Evolutionary conservation across 1,140 invertebrate genomes (phyloP), one percentile per base, ranked within the genome.

Genomic region (Meloidogyne exigua): DNA sequence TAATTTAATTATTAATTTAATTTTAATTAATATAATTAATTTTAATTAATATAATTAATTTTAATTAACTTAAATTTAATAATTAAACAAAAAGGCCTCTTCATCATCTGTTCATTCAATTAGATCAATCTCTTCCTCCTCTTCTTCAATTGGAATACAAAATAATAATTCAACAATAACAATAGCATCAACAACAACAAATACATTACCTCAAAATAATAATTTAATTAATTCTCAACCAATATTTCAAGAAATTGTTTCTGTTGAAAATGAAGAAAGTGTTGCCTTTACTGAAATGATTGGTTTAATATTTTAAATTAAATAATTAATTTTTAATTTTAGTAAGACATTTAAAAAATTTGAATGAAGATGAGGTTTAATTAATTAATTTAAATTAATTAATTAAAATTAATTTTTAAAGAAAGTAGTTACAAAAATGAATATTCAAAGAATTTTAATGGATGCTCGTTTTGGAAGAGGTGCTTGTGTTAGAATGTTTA

Each of bases 341-440:
- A 57, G 81, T 78, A 3, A 72, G 65, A 10, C 80, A 82, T 65
- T 71, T 80, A 72, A 72, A 62, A 26, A 80, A 80, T 64, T 63
- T 80, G 18, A 80, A 74, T 66, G 79, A 80, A 64, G 79, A 80
- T 72, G 79, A 80, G 57, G 79, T 82, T 65, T 65, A 21, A 18
- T 42, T 21, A 21, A 13, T n/a, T 32, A n/a, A n/a, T 32, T 32
- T 32, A 32, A 3, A 32, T 32, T 3, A 32, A 32, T 32, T 32
- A 32, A 32, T 3, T 32, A 32, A 32, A 32, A 32, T n/a, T 32
- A 32, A 3, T 32, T 32, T 32, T 77, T 80, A 36, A 23, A 80
- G 79, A 80, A 80, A 79, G 76, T 79, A 12, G 81, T 82, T 2
- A 82, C 81, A n/a, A 80, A 80, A 68, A 77, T 80, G 73, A 78